Base-by-base conservation (phyloP, 2,888 invertebrate species). In the Hydrotaea diabolus region DNA sequence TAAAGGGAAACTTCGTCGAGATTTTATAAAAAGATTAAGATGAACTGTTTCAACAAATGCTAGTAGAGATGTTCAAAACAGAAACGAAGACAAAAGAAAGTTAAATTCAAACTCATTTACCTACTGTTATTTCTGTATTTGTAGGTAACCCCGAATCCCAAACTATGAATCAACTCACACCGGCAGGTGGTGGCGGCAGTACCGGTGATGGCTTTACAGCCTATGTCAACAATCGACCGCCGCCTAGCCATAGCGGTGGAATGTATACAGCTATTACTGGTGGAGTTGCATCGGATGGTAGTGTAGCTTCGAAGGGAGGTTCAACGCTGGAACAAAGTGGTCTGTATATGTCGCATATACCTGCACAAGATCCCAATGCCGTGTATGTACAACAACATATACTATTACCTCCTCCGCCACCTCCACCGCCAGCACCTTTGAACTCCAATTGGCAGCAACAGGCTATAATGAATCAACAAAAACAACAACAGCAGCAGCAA, bases 231-330 rank as follows among this genome's bases (percentile, higher is more conserved):
- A 95, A 95, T 88, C 95, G 94, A 90, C 95, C 95, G 90, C 95
- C 95, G 90, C 96, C 96, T 92, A 95, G 94, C 90, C 95, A 95
- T 93, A 95, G 95, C 92, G 95, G 93, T 88, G 95, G 95, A 76
- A 92, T 95, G 89, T 94, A 94, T 88, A 91, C 95, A 87, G 93
- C 94, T 88, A 79, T 85, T 3, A 11, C 3, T 31, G 31, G 31
- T 31, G 31, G 5, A 15, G 88, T 88, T 64, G 66, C 57, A 13
- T 26, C 59, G n/a, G 59, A 59, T 59, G 66, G 19, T 3, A 21
- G 55, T 21, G 69, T 26, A 9, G 82, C 77, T 13, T 17, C 77
- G 11, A 46, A 15, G 8, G 69, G 69, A 15, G n/a, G 46, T 46
- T 82, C 88, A 73, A 88, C 90, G 43, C 77, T 90, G 81, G 89